phyloP scores from a whole-genome alignment of 2,797 vertebrate species.

The Lutjanus campechanus region DNA sequence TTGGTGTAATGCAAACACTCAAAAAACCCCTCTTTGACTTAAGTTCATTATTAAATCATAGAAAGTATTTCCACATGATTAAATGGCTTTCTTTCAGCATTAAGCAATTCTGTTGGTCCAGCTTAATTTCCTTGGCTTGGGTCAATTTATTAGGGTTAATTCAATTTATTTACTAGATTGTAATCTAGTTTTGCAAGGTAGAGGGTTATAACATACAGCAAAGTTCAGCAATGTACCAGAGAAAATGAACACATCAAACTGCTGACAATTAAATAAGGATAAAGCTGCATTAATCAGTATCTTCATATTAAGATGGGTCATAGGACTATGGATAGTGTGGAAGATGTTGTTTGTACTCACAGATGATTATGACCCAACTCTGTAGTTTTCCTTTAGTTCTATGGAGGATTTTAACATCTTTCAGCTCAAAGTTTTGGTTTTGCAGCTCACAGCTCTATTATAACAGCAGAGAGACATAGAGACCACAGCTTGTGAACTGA shows the following conservation, averaged over 20 bases:
- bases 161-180: neutral
- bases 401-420: too few species aligned
- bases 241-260: neutral
- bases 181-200: neutral
- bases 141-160: too few species aligned
- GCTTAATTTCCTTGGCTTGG: too few species aligned
- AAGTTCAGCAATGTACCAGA: neutral
- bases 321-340: neutral
- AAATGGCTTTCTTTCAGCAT: too few species aligned
- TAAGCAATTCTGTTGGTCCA: too few species aligned
- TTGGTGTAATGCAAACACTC: too few species aligned
- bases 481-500: too few species aligned
- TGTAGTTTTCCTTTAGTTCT: neutral
- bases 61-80: too few species aligned
- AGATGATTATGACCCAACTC: neutral
- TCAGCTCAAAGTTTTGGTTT: neutral
- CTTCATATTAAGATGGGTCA: neutral
- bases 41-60: too few species aligned
- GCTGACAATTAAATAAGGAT: neutral
- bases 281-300: conserved; percentile 2
- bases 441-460: neutral
- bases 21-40: too few species aligned
- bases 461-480: neutral
- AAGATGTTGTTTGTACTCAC: neutral
- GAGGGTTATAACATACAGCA: neutral